phyloP scores from a whole-genome alignment of 2,797 vertebrate genomes.

The Tragopan temminckii region DNA sequence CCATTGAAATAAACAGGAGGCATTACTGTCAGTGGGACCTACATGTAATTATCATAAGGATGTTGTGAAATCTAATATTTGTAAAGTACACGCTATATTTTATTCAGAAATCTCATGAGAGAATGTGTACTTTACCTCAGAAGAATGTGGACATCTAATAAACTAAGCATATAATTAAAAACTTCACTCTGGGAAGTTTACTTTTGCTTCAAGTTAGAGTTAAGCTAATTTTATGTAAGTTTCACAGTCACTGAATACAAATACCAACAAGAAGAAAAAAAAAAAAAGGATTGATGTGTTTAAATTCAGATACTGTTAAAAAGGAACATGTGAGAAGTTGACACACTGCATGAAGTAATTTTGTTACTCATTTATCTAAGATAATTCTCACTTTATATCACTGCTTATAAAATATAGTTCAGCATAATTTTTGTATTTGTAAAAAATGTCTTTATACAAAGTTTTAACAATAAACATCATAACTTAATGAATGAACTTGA shows the following conservation, averaged over 20 bases:
- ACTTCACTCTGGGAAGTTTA: neutral
- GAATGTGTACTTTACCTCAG: neutral
- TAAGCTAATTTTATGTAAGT: neutral
- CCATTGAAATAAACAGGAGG: neutral
- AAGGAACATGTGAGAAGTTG: neutral
- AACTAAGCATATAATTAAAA: constrained; percentile 4
- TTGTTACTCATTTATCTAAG: neutral
- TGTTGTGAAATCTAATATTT: neutral
- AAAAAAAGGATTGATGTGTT: neutral
- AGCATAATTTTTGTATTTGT: neutral
- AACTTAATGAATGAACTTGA: neutral
- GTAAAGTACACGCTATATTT: neutral
- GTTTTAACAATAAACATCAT: neutral
- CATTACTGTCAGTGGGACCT: neutral
- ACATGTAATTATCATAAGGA: neutral
- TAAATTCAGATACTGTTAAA: neutral
- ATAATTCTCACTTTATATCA: neutral
- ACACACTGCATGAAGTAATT: neutral
- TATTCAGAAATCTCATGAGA: neutral
- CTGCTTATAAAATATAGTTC: neutral
- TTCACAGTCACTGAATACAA: neutral
- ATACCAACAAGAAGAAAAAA: neutral
- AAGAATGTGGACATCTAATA: neutral
- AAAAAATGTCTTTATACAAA: neutral
- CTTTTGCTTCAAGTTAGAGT: neutral